Evolutionary conservation across 2,113 vertebrate genomes (phyloP).

Genomic region (Charina bottae): DNA sequence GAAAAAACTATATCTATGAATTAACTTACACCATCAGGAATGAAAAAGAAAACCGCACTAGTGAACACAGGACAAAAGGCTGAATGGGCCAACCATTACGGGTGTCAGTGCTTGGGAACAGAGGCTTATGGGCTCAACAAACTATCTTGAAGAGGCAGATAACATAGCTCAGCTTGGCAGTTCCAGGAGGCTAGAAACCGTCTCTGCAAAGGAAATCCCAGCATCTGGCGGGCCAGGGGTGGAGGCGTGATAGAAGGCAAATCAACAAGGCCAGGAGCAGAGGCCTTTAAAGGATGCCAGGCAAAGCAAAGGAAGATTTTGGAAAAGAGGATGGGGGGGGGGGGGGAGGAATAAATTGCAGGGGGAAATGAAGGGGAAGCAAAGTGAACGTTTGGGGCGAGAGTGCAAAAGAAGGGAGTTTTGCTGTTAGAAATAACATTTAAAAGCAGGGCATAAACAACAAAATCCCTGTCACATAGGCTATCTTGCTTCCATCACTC

Average conservation of each 20-base stretch:
- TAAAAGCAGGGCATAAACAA: not conserved
- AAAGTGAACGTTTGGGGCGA: not conserved
- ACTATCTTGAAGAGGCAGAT: no score
- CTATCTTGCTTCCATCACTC: no score
- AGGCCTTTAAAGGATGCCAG: conserved; percentile 27
- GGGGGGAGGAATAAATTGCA: conserved; percentile 53
- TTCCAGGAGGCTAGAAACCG: no score
- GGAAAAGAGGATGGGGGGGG: conserved; percentile 53
- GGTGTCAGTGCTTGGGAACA: not conserved
- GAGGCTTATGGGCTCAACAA: not conserved
- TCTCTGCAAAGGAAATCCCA: no score
- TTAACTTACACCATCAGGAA: not conserved
- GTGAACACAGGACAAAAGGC: not conserved
- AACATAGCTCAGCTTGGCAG: no score
- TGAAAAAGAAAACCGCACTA: not conserved
- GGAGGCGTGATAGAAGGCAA: no score
- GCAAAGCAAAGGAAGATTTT: conserved; percentile 62
- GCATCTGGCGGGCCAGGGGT: no score
- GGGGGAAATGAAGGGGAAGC: conserved; percentile 20
- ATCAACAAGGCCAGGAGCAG: no score
- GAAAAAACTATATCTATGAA: not conserved
- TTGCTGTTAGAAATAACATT: not conserved
- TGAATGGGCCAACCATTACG: not conserved
- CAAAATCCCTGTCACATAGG: not conserved
- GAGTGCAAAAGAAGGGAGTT: not conserved